Evolutionary conservation across 2,797 vertebrate genomes (phyloP), one percentile per base, ranked within the genome.

Genomic region (Capromys pilorides): DNA sequence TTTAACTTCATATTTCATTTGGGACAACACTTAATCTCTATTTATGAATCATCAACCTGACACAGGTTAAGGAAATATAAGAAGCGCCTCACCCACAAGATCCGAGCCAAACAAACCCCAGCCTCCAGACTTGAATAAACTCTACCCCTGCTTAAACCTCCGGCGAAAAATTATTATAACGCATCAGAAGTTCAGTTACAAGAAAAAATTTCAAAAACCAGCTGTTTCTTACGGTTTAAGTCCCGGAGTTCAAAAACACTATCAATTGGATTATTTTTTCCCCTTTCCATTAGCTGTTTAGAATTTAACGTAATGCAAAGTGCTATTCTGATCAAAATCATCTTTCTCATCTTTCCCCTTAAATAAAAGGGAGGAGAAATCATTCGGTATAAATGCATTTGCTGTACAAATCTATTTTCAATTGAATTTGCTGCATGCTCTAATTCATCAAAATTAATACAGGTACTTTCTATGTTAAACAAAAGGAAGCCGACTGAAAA

Each of bases 381-480:
- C 97, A 88, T 91, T 96, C 96, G 4, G 93, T 36, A 96, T 73
- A 96, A 97, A 98, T 36, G 95, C 97, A 96, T 97, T 96, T 78
- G 83, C 97, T 93, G 90, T 95, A 95, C 96, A 94, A 96, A 89
- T 97, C 97, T 97, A 89, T 98, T 97, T 96, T 97, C 97, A 97
- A 98, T 97, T 97, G 97, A 97, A 98, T 98, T 97, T 95, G 84
- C 69, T 96, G 96, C 98, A 97, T 94, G 96, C 96, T 94, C 95
- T 95, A 96, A 96, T 97, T 96, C 97, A 97, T 97, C 97, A 96
- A 93, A 97, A 97, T 95, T 92, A 97, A 96, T 92, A 96, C 97
- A 98, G 97, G 97, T 96, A 98, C 97, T 98, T 98, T 97, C 97
- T 97, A 96, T 95, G 97, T 96, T 97, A 98, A 98, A 98, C 98